A percentile compares a stretch with the other conserved stretches of the same genome.
These are phyloP conservation scores for Gymnoscelis rufifasciata DNA, from an alignment of 2,888 invertebrate genomes.

Conservation along the genomic window DNA sequence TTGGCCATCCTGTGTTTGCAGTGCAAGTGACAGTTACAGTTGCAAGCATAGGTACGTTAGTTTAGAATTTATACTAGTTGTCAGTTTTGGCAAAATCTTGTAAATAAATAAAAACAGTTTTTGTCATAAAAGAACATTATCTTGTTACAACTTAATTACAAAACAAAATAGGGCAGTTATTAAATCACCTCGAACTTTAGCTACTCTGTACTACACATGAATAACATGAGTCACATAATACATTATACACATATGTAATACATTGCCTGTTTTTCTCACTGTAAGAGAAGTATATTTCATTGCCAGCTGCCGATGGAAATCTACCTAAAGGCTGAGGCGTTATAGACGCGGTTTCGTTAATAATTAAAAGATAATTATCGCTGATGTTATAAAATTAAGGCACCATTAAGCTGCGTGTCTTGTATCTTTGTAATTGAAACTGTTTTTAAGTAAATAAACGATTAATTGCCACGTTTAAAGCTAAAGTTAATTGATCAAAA, in stretches of 20 bases:
- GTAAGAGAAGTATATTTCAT: slow-evolving; percentile 27
- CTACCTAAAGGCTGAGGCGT: slow-evolving; percentile 31
- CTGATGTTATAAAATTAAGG: slow-evolving; percentile 22
- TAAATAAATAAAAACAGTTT: too few species aligned
- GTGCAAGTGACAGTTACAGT: too few species aligned
- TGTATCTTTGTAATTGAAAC: not conserved
- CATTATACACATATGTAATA: slow-evolving; percentile 13
- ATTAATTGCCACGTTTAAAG: not conserved
- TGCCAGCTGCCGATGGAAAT: slow-evolving; percentile 32
- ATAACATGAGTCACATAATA: too few species aligned
- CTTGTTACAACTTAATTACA: not conserved
- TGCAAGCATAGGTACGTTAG: too few species aligned
- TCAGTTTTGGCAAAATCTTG: too few species aligned
- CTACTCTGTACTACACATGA: too few species aligned
- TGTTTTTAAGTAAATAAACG: not conserved
- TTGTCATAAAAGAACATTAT: not conserved
- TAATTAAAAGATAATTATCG: slow-evolving; percentile 48
- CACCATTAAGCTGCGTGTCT: slow-evolving; percentile 4
- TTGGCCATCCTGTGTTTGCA: too few species aligned
- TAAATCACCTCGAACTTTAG: not conserved
- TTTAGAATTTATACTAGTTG: too few species aligned
- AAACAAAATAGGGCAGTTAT: not conserved
- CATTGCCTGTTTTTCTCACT: slow-evolving; percentile 32
- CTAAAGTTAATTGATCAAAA: not conserved
- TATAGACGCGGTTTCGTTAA: slow-evolving; percentile 36